Conservation (phyloP, 2,113 vertebrate genomes). For the Raja brachyura region DNA sequence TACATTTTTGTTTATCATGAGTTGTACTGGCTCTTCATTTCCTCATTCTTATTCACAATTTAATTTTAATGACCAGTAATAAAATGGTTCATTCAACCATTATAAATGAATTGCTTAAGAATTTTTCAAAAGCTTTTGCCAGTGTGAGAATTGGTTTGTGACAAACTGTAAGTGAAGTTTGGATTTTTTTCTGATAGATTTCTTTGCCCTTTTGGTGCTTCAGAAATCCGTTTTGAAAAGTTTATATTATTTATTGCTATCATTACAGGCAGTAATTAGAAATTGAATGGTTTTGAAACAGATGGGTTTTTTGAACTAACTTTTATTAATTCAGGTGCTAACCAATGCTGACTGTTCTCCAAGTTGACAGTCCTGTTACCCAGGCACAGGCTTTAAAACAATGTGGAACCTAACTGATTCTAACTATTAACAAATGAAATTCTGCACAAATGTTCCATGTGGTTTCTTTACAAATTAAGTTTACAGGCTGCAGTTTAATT, state of each 20-base stretch:
- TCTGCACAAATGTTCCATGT: slow-evolving; percentile 14
- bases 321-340: slow-evolving; percentile 18
- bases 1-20: not conserved
- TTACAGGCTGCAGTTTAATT: slow-evolving; percentile 38
- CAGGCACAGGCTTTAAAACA: slow-evolving; percentile 1
- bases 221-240: not conserved
- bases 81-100: not conserved
- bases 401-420: not conserved
- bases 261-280: slow-evolving; percentile 32
- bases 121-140: not conserved
- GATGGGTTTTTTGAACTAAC: not conserved
- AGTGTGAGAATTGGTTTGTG: not conserved
- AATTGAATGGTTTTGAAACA: slow-evolving; percentile 29
- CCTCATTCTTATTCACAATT: not conserved
- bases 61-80: not conserved
- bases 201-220: not conserved
- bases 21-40: not conserved
- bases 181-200: not conserved
- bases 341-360: not conserved
- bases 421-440: slow-evolving; percentile 27
- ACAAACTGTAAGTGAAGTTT: not conserved
- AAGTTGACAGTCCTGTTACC: slow-evolving; percentile 5
- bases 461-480: slow-evolving; percentile 38
- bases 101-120: not conserved
- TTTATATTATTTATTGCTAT: not conserved